Evolutionary conservation across 2,113 vertebrate species (phyloP).

Genomic region (Cepphus grylle): DNA sequence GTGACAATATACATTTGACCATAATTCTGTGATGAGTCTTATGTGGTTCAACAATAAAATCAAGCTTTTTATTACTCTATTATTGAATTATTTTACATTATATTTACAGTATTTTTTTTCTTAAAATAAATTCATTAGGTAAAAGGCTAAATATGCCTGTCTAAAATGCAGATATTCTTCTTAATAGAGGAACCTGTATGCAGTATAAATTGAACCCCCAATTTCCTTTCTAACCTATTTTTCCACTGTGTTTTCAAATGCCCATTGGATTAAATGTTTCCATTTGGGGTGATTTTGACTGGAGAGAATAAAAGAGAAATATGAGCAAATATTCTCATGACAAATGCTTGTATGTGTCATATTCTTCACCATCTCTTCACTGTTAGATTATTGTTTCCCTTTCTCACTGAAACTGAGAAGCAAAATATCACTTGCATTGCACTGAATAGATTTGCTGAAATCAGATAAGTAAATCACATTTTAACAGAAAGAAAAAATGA

Average conservation of each 20-base stretch:
- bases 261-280: background rate
- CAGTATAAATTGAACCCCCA: background rate
- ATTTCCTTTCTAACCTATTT: background rate
- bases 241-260: background rate
- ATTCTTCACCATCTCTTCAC: background rate
- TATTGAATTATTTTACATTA: background rate
- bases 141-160: background rate
- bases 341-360: background rate
- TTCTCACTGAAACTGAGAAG: background rate
- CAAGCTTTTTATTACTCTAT: background rate
- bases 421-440: background rate
- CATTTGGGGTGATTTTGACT: background rate
- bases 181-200: background rate
- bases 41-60: background rate
- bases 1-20: background rate
- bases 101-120: background rate
- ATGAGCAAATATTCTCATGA: background rate
- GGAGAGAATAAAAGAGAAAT: background rate
- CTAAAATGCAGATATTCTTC: background rate
- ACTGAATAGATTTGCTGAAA: background rate
- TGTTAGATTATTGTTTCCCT: background rate
- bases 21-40: background rate
- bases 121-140: background rate
- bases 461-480: background rate
- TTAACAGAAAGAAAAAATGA: background rate